Percentiles rank a stretch among this genome's conserved stretches.
Conservation (phyloP, 1,140 invertebrate genomes). For the Argopecten irradians region DNA sequence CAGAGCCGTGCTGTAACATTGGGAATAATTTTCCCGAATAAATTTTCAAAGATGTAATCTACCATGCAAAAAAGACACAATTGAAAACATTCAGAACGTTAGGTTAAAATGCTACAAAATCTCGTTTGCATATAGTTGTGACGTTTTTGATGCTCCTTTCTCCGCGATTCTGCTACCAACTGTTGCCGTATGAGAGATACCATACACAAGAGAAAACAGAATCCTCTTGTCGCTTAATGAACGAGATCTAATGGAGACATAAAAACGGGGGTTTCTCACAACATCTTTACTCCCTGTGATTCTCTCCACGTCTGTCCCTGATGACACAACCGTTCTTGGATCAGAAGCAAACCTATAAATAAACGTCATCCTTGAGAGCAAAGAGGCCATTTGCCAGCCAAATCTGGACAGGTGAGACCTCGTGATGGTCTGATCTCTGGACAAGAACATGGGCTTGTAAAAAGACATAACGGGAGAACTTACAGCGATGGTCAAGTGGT, state of each 20-base stretch:
- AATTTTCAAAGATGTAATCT: slow-evolving; percentile 17
- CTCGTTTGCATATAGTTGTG: slow-evolving; percentile 2
- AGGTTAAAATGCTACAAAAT: slow-evolving; percentile 4
- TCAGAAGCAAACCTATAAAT: not conserved
- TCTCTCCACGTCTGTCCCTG: not conserved
- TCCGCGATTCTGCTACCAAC: not conserved
- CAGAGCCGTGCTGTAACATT: not conserved
- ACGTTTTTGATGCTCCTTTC: not conserved
- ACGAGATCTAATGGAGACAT: not conserved
- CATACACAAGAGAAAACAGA: not conserved
- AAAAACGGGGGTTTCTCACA: not conserved
- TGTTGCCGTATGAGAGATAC: not conserved
- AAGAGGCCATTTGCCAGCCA: not conserved
- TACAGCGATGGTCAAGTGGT: not conserved
- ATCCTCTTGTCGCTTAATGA: not conserved
- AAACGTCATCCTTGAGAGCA: not conserved
- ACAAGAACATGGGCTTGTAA: not conserved
- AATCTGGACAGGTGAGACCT: not conserved
- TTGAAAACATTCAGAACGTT: not conserved
- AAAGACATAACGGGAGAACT: not conserved
- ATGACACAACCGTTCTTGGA: not conserved
- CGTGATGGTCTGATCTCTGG: not conserved
- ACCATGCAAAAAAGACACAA: not conserved
- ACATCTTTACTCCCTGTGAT: not conserved
- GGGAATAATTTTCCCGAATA: slow-evolving; percentile 8